These are phyloP conservation scores for Phoxinus phoxinus DNA, from an alignment of 2,113 vertebrate species.

Conservation along the genomic window DNA sequence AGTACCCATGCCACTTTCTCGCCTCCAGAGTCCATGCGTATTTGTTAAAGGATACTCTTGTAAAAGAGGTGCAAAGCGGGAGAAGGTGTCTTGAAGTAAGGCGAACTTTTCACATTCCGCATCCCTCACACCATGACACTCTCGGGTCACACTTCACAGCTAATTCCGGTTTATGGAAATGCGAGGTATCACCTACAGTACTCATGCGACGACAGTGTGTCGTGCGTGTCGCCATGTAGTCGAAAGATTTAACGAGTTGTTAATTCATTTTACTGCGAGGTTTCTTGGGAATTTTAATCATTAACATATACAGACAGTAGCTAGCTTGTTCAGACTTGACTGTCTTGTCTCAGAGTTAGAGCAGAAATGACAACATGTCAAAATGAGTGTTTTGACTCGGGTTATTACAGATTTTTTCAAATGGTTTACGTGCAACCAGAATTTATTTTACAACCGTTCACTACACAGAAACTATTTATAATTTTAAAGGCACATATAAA, in stretches of 20 bases:
- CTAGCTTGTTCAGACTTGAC: conserved; percentile 13
- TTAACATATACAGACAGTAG: conserved; percentile 41
- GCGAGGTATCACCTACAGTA: conserved; percentile 53
- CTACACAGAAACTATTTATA: background rate
- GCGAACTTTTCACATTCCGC: conserved; percentile 71
- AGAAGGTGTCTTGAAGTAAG: conserved; percentile 70
- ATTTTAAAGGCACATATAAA: background rate
- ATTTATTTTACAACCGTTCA: background rate
- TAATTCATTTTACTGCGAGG: conserved; percentile 39
- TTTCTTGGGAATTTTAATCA: conserved; percentile 23
- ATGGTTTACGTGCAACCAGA: background rate
- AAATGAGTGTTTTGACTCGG: background rate
- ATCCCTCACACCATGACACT: conserved; percentile 77
- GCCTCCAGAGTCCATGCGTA: conserved; percentile 54
- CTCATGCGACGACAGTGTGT: conserved; percentile 65
- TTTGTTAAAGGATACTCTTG: conserved; percentile 72
- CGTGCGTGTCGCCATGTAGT: conserved; percentile 51
- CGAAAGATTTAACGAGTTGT: conserved; percentile 56
- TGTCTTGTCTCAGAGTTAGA: background rate
- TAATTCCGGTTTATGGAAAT: conserved; percentile 81
- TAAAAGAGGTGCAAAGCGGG: conserved; percentile 85
- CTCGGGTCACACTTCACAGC: conserved; percentile 79
- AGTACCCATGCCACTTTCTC: conserved; percentile 65
- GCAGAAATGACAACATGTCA: background rate
- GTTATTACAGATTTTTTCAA: too few relatives aligned